These are phyloP conservation scores for Melanchra persicariae DNA, from an alignment of 2,888 invertebrate species.

Conservation along the genomic window DNA sequence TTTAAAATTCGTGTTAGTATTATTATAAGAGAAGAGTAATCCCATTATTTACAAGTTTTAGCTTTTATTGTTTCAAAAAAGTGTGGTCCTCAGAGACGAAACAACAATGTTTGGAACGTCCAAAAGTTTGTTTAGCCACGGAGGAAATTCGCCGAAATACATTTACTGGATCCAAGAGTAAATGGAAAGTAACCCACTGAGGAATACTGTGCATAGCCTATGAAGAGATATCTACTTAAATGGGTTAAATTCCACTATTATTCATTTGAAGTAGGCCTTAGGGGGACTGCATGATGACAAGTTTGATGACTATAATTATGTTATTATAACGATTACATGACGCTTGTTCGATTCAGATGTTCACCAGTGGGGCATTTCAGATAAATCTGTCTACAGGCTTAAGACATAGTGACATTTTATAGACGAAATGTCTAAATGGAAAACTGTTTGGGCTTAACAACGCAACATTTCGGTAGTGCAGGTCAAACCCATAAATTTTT, in stretches of 20 bases:
- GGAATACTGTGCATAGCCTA: conserved; percentile 54
- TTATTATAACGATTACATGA: background rate
- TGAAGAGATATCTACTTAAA: conserved; percentile 29
- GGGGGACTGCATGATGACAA: conserved; percentile 2
- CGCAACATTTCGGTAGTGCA: no score
- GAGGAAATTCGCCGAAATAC: conserved; percentile 69
- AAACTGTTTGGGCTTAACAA: no score
- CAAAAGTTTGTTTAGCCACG: conserved; percentile 65
- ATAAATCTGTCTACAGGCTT: no score
- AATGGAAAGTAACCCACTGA: conserved; percentile 60
- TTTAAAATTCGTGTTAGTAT: conserved; percentile 13
- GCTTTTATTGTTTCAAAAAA: conserved; percentile 62
- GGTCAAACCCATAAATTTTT: no score
- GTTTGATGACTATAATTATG: background rate
- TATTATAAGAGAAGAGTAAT: conserved; percentile 42
- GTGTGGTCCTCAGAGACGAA: conserved; percentile 54
- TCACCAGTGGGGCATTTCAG: background rate
- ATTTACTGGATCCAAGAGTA: conserved; percentile 68
- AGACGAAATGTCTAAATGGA: no score
- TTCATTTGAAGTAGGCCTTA: conserved; percentile 7
- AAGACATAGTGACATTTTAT: background rate
- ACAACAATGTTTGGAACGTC: conserved; percentile 64
- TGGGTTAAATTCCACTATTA: conserved; percentile 21
- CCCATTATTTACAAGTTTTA: conserved; percentile 62
- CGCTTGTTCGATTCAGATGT: background rate